Percentiles rank a stretch among this genome's conserved stretches.
Conservation (phyloP, 2,888 invertebrate genomes). For the Archaeoteleia sp. region DNA sequence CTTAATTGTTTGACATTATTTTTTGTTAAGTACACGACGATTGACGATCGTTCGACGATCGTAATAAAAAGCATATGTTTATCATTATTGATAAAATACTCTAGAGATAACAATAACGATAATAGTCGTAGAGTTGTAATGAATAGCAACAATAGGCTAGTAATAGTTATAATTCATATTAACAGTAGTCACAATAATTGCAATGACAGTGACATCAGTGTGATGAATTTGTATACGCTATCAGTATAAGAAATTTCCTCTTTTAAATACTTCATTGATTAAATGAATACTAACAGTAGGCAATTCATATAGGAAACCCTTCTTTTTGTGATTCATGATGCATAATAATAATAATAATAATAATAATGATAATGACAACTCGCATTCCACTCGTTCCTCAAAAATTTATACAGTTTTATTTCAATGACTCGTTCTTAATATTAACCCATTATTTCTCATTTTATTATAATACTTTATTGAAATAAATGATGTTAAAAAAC, state of each 20-base stretch:
- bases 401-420: no score
- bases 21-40: conserved; percentile 41
- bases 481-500: no score
- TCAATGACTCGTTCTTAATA: no score
- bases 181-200: conserved; percentile 48
- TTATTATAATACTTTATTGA: no score
- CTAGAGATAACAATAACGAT: conserved; percentile 51
- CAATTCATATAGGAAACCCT: conserved; percentile 41
- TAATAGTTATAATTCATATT: conserved; percentile 50
- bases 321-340: conserved; percentile 23
- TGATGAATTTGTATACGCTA: conserved; percentile 41
- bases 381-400: no score
- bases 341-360: conserved; percentile 32
- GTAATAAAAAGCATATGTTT: conserved; percentile 47
- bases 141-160: conserved; percentile 48
- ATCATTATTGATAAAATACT: conserved; percentile 49
- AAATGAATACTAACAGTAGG: conserved; percentile 45
- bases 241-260: conserved; percentile 32
- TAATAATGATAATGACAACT: no score
- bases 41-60: conserved; percentile 48
- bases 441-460: no score
- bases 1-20: conserved; percentile 38
- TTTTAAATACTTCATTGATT: conserved; percentile 29
- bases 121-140: conserved; percentile 50
- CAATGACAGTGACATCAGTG: conserved; percentile 47